A percentile compares a stretch with the other conserved stretches of the same genome.
phyloP scores from a whole-genome alignment of 2,888 invertebrate species.

The Stictocephala bisonia region DNA sequence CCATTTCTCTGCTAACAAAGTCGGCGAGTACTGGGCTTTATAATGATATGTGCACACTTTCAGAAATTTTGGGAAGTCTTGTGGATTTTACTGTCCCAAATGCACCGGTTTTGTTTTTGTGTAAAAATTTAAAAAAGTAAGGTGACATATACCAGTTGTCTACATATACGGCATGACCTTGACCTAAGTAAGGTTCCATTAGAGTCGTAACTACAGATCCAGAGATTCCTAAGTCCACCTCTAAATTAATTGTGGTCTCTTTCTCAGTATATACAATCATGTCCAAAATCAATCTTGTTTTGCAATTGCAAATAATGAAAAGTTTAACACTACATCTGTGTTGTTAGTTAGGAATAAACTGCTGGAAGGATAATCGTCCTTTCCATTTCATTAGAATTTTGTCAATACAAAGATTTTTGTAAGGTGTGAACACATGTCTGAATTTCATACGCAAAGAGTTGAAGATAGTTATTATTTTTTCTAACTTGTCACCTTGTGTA shows the following conservation, averaged over 20 bases:
- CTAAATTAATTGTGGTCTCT: neutral
- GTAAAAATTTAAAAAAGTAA: constrained; percentile 17
- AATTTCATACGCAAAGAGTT: constrained; percentile 8
- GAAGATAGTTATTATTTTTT: constrained; percentile 12
- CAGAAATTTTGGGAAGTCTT: too few relatives aligned
- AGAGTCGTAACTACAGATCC: neutral
- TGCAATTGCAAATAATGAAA: neutral
- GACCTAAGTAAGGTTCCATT: neutral
- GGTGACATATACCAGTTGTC: constrained; percentile 46
- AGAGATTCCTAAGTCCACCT: neutral
- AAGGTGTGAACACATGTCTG: neutral
- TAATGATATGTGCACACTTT: too few relatives aligned
- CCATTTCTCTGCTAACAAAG: too few relatives aligned
- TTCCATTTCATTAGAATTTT: neutral
- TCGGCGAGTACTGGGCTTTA: too few relatives aligned
- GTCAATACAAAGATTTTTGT: neutral
- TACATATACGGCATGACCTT: neutral
- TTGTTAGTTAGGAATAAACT: neutral
- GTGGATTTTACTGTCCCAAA: constrained; percentile 57
- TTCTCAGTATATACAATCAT: neutral
- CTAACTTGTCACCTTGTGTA: neutral
- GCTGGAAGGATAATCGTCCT: neutral
- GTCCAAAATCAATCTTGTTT: neutral
- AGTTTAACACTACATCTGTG: neutral
- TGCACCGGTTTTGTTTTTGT: constrained; percentile 48